Evolutionary conservation across 2,888 invertebrate species (phyloP).

Genomic region (Belgica antarctica): DNA sequence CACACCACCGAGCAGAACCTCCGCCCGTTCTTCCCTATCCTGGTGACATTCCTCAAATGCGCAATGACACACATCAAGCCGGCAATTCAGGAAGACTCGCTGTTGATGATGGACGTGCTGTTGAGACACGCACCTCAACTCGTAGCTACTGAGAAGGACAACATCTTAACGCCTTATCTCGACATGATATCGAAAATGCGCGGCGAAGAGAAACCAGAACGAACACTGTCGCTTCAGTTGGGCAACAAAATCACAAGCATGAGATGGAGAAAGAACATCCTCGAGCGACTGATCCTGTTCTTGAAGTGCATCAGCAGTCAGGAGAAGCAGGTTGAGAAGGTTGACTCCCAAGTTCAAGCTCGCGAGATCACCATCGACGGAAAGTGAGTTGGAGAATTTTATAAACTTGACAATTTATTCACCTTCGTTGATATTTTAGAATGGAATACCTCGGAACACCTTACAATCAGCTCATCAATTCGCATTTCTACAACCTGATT

Average conservation of each 20-base stretch:
- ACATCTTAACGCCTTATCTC: slow-evolving; percentile 75
- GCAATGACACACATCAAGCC: slow-evolving; percentile 86
- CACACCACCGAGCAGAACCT: slow-evolving; percentile 56
- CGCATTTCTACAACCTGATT: neutral
- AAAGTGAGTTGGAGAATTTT: slow-evolving; percentile 1
- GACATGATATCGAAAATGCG: slow-evolving; percentile 78
- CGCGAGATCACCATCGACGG: neutral
- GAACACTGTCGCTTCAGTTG: slow-evolving; percentile 68
- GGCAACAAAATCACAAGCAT: slow-evolving; percentile 71
- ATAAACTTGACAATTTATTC: neutral
- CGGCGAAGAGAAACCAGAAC: slow-evolving; percentile 63
- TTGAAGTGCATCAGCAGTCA: slow-evolving; percentile 50
- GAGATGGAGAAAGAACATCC: slow-evolving; percentile 75
- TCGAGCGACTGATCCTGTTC: slow-evolving; percentile 67
- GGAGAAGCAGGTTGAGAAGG: slow-evolving; percentile 32
- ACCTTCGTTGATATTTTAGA: slow-evolving; percentile 10
- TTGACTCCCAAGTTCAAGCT: neutral
- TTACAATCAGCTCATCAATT: neutral
- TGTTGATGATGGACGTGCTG: slow-evolving; percentile 75
- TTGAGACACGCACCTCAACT: slow-evolving; percentile 65
- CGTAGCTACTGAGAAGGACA: slow-evolving; percentile 65
- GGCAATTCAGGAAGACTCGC: slow-evolving; percentile 77
- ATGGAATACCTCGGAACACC: slow-evolving; percentile 16
- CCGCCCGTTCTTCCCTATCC: slow-evolving; percentile 71
- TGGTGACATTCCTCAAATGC: slow-evolving; percentile 78